Evolutionary conservation across 2,113 vertebrate genomes (phyloP), one percentile per base, ranked within the genome.

Genomic region (Mustela nigripes): DNA sequence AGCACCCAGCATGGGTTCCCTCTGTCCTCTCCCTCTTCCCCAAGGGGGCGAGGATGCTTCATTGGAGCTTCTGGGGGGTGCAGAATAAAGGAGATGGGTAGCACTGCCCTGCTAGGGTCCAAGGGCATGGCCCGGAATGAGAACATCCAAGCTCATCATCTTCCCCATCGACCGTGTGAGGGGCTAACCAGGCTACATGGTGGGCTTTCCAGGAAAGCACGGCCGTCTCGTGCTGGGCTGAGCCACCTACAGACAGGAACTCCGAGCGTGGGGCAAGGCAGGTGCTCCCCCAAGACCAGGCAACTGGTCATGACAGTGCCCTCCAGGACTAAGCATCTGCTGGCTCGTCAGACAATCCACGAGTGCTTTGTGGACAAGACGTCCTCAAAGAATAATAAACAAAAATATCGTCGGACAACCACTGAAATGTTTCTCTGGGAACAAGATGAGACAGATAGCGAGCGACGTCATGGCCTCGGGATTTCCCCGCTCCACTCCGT

Each of bases 181-280:
- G 0, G 5, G 39, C 9, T 8, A 24, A 24, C 24, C 19, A 0
- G 0, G 73, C 53, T 48, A 11, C 18, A 6, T 0, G 3, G 24
- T 4, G 26, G 33, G 60, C 87, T 48, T 74, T 53, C 36, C 15
- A 56, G 15, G 19, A 93, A 82, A 67, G 31, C 33, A 45, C 48
- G 7, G 39, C 26, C 11, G 12, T 67, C 36, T 42, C 36, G 4
- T 42, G 0, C 12, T 5, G 28, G 16, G 53, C 2, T 11, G 12
- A n/a, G 16, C 67, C 12, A 4, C 19, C 81, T 10, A 11, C 9
- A 2, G 45, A 10, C 26, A 18, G 81, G 36, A 67, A 78, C 60
- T 39, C 28, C 6, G 19, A 86, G 45, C 33, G 21, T 42, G 22
- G 8, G 19, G 1, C 2, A 5, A 31, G 19, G 24, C 31, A 10